phyloP scores from a whole-genome alignment of 2,797 vertebrate species.

The Hydrophis major region DNA sequence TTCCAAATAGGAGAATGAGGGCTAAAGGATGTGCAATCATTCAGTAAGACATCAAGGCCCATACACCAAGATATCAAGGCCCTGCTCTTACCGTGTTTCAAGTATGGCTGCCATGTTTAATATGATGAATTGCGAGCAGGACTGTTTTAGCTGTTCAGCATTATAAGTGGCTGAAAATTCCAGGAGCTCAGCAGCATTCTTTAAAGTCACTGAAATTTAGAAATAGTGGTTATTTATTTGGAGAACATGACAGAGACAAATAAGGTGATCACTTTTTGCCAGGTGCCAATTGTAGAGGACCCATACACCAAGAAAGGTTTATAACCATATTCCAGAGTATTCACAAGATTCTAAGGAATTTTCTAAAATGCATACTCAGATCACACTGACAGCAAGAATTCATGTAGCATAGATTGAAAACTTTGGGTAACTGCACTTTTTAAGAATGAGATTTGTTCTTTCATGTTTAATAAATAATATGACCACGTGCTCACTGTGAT shows the following conservation, averaged over 20 bases:
- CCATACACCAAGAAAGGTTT: not conserved
- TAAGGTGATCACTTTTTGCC: not conserved
- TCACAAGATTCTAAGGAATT: not conserved
- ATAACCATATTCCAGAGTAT: not conserved
- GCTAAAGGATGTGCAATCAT: not conserved
- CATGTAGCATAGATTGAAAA: not conserved
- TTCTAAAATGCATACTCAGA: not conserved
- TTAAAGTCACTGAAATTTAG: conserved; percentile 85
- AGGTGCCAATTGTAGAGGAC: not conserved
- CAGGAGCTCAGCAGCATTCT: conserved; percentile 89
- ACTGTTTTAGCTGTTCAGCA: conserved; percentile 91
- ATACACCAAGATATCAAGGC: not conserved
- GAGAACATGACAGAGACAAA: accelerated
- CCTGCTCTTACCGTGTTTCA: conserved; percentile 84
- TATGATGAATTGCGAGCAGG: conserved; percentile 93
- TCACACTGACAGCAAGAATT: not conserved
- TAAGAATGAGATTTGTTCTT: not conserved
- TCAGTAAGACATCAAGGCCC: not conserved
- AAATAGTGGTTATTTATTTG: conserved; percentile 14
- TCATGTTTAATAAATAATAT: not conserved
- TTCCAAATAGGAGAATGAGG: not conserved
- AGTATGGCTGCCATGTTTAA: conserved; percentile 92
- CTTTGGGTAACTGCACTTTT: not conserved
- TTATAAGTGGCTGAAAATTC: conserved; percentile 91
- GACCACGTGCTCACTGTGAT: not conserved